Conservation (phyloP, 2,888 invertebrate genomes). For the Himalopsyche anomala region DNA sequence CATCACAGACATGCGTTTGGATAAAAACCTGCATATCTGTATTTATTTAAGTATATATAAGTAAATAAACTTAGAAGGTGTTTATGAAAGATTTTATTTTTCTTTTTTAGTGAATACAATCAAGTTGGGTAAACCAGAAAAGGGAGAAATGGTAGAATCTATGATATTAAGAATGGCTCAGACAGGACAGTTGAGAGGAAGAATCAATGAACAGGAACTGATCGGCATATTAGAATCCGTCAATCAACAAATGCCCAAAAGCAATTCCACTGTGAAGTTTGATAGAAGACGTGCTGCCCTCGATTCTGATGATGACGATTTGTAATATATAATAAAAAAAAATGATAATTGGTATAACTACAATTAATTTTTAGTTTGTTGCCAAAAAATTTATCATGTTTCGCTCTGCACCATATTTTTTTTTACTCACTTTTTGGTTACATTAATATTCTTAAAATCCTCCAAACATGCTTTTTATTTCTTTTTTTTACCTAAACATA, state of each 20-base stretch:
- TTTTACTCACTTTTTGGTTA: too few species aligned
- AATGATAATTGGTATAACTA: conserved; percentile 9
- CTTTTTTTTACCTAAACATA: too few species aligned
- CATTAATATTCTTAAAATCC: too few species aligned
- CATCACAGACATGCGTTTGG: not conserved
- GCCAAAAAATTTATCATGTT: too few species aligned
- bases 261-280: conserved; percentile 90
- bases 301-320: conserved; percentile 87
- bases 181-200: conserved; percentile 89
- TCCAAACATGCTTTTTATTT: too few species aligned
- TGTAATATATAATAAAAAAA: conserved; percentile 41
- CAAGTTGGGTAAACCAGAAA: conserved; percentile 96
- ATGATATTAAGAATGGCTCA: conserved; percentile 97
- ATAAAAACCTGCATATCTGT: not conserved
- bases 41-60: too few species aligned
- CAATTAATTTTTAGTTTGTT: not conserved
- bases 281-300: conserved; percentile 92
- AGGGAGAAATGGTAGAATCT: conserved; percentile 95
- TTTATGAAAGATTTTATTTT: conserved; percentile 29
- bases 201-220: conserved; percentile 90
- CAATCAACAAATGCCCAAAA: conserved; percentile 89
- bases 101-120: conserved; percentile 89
- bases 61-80: too few species aligned
- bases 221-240: conserved; percentile 90
- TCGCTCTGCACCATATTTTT: too few species aligned